Evolutionary conservation across 1,140 invertebrate species (phyloP).

Genomic region (Drosophila ironensis): DNA sequence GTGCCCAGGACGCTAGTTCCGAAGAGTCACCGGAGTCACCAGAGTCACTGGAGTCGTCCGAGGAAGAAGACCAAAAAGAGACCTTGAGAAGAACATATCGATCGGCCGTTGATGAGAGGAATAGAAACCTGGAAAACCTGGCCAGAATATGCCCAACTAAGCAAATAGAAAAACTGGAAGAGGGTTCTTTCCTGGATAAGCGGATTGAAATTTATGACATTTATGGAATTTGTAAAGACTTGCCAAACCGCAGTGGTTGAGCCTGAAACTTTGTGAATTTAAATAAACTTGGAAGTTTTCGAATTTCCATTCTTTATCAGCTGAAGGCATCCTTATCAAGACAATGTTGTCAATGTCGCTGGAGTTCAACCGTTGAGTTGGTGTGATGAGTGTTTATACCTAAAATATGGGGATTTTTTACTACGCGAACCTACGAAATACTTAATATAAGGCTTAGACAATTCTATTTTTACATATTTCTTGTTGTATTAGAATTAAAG

Average conservation of each 20-base stretch:
- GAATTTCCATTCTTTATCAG: background rate
- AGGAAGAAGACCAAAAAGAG: background rate
- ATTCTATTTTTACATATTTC: too few relatives aligned
- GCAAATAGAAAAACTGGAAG: background rate
- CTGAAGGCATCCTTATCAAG: conserved; percentile 11
- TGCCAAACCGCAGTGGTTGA: background rate
- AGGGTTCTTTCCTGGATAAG: background rate
- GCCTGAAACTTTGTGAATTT: background rate
- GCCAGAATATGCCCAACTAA: conserved; percentile 11
- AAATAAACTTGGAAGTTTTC: conserved; percentile 12
- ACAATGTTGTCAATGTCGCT: conserved; percentile 18
- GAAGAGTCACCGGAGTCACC: background rate
- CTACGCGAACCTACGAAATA: too few relatives aligned
- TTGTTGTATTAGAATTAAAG: too few relatives aligned
- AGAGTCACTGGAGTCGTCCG: too few relatives aligned
- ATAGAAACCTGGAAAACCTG: background rate
- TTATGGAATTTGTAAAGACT: background rate
- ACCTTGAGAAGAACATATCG: too few relatives aligned
- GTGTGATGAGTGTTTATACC: too few relatives aligned
- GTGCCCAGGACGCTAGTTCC: too few relatives aligned
- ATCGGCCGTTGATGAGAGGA: background rate
- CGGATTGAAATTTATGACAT: conserved; percentile 6
- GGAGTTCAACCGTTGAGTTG: background rate
- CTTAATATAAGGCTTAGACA: too few relatives aligned
- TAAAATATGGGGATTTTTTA: too few relatives aligned